phyloP scores from a whole-genome alignment of 2,888 invertebrate species.

The Eristalis tenax region DNA sequence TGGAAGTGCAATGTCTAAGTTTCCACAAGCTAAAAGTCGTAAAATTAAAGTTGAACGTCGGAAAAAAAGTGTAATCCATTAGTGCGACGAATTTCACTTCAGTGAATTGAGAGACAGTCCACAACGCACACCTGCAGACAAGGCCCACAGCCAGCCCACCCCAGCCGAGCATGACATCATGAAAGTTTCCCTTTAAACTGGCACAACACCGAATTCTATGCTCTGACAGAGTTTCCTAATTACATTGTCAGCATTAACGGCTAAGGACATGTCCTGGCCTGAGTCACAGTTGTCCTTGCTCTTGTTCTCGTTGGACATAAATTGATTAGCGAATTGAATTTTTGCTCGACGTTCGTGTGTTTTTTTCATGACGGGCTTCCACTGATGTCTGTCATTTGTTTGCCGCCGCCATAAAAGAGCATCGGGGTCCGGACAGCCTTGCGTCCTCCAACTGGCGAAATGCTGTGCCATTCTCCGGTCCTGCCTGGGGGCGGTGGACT shows the following conservation, averaged over 20 bases:
- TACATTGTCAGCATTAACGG: slow-evolving; percentile 67
- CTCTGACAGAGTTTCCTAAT: slow-evolving; percentile 64
- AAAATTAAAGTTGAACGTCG: slow-evolving; percentile 53
- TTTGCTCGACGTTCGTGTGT: slow-evolving; percentile 43
- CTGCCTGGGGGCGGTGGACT: slow-evolving; percentile 9
- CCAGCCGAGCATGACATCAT: not conserved
- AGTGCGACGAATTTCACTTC: slow-evolving; percentile 45
- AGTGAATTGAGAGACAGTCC: slow-evolving; percentile 47
- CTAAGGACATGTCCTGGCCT: slow-evolving; percentile 19
- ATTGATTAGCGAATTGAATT: slow-evolving; percentile 71
- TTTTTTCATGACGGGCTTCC: slow-evolving; percentile 1
- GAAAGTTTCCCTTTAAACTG: slow-evolving; percentile 58
- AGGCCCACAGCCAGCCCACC: not conserved
- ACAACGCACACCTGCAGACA: slow-evolving; percentile 20
- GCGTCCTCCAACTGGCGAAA: slow-evolving; percentile 40
- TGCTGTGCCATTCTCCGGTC: slow-evolving; percentile 24
- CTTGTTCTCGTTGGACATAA: slow-evolving; percentile 56
- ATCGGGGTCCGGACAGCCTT: slow-evolving; percentile 12
- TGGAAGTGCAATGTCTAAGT: slow-evolving; percentile 13
- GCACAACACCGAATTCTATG: slow-evolving; percentile 11
- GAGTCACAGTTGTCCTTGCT: slow-evolving; percentile 29
- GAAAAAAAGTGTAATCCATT: slow-evolving; percentile 64
- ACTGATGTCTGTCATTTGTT: slow-evolving; percentile 49
- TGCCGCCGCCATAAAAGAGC: slow-evolving; percentile 4
- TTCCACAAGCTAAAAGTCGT: slow-evolving; percentile 33